These are phyloP conservation scores for Nycticebus coucang DNA, from an alignment of 2,113 vertebrate species.

Conservation along the genomic window DNA sequence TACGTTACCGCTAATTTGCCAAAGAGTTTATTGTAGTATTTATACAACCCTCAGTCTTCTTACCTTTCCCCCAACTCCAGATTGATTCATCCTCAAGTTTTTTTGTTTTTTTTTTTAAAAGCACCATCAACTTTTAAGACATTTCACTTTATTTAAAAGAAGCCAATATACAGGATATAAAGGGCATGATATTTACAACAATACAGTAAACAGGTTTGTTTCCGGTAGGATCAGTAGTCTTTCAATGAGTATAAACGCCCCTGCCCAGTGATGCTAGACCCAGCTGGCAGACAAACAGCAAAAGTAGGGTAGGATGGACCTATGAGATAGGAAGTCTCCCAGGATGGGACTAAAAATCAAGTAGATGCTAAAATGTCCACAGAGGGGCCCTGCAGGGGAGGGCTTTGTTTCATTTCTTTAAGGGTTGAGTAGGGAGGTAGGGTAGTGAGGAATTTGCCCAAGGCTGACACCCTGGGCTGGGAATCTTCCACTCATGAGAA, in stretches of 20 bases:
- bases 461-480: neutral
- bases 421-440: neutral
- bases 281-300: conserved; percentile 64
- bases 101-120: neutral
- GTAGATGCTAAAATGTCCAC: conserved; percentile 54
- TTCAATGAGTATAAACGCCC: conserved; percentile 70
- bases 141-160: conserved; percentile 85
- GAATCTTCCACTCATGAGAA: neutral
- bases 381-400: neutral
- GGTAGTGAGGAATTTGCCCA: neutral
- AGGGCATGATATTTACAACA: conserved; percentile 87
- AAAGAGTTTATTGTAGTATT: neutral
- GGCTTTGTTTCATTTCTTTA: neutral
- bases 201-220: conserved; percentile 82
- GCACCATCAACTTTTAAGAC: conserved; percentile 66
- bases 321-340: neutral
- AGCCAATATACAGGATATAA: conserved; percentile 90
- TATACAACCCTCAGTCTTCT: neutral
- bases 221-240: conserved; percentile 83
- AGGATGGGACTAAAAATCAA: conserved; percentile 53
- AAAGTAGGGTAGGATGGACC: conserved; percentile 7
- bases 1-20: neutral
- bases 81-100: neutral
- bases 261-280: conserved; percentile 36
- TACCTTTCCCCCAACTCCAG: neutral